These are phyloP conservation scores for Teleiodes luculella DNA, from an alignment of 2,888 invertebrate species.

Conservation along the genomic window DNA sequence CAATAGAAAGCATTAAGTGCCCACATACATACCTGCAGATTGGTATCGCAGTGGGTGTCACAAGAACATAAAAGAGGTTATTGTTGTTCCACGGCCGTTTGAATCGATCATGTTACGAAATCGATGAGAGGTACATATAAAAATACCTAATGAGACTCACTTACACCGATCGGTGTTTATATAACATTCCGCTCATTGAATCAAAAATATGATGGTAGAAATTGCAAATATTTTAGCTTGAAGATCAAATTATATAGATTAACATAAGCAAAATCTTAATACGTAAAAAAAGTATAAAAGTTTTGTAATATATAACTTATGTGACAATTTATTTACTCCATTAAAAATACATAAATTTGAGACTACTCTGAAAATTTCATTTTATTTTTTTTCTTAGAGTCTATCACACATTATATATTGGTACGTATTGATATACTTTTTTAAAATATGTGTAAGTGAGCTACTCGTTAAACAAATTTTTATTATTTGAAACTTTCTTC, in stretches of 20 bases:
- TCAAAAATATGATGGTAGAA: not conserved
- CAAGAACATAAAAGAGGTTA: constrained; percentile 36
- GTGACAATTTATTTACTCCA: too few species aligned
- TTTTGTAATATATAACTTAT: too few species aligned
- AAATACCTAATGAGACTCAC: constrained; percentile 16
- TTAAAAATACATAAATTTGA: too few species aligned
- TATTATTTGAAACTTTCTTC: too few species aligned
- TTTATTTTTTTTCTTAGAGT: too few species aligned
- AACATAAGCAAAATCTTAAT: too few species aligned
- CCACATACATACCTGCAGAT: constrained; percentile 28
- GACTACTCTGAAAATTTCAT: too few species aligned
- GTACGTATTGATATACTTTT: too few species aligned
- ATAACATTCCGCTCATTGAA: constrained; percentile 10
- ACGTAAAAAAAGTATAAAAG: too few species aligned
- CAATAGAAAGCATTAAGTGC: constrained; percentile 46
- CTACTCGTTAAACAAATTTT: too few species aligned
- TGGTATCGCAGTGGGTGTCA: constrained; percentile 53
- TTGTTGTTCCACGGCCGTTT: constrained; percentile 22
- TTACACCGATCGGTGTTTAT: constrained; percentile 18
- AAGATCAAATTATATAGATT: not conserved
- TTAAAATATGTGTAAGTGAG: too few species aligned
- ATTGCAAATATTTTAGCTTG: not conserved
- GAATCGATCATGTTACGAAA: constrained; percentile 33
- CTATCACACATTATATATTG: too few species aligned
- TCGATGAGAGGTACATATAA: constrained; percentile 16